Percentiles rank a stretch among this genome's conserved stretches.
Conservation (phyloP, 2,113 vertebrate genomes). For the Strix aluco region DNA sequence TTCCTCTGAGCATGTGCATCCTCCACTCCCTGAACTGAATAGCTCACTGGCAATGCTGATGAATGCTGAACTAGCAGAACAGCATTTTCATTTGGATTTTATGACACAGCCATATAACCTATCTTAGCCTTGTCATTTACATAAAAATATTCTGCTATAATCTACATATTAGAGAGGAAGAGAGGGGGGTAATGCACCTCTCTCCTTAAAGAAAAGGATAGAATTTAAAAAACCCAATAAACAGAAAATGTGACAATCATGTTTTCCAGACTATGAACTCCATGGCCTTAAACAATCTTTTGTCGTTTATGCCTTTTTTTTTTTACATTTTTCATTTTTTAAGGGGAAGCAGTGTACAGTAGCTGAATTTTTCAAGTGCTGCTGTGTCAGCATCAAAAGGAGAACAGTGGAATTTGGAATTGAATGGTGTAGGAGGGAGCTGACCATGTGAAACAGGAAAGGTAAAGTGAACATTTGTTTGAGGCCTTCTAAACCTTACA, state of each 20-base stretch:
- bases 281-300: neutral
- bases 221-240: neutral
- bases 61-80: constrained; percentile 24
- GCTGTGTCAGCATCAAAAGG: neutral
- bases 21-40: neutral
- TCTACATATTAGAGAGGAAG: neutral
- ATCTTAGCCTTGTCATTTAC: neutral
- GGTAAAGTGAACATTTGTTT: neutral
- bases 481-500: neutral
- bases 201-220: neutral
- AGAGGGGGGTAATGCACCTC: neutral
- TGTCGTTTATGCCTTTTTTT: neutral
- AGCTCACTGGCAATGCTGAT: neutral
- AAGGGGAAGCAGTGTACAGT: neutral
- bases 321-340: neutral
- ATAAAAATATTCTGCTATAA: constrained; percentile 2
- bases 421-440: neutral
- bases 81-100: constrained; percentile 6
- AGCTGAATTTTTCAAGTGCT: neutral
- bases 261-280: neutral
- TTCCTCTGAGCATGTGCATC: neutral
- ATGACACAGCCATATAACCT: neutral
- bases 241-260: neutral
- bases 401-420: neutral
- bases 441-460: neutral